Evolutionary conservation across 2,113 vertebrate species (phyloP).

Genomic region (Protomyctophum bolini): DNA sequence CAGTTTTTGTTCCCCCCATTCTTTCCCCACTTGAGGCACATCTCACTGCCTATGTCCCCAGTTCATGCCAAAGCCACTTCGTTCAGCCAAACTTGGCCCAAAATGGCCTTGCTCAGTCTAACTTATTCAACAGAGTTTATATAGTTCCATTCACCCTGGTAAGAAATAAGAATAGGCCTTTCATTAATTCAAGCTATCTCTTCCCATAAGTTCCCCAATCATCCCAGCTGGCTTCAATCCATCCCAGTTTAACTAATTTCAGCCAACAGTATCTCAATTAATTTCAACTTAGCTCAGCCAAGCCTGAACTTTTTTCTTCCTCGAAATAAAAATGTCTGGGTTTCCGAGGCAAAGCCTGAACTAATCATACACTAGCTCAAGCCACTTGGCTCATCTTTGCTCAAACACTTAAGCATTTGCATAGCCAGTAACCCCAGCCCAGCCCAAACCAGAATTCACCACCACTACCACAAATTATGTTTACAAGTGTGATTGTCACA

Average conservation of each 20-base stretch:
- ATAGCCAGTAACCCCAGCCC: conserved; percentile 8
- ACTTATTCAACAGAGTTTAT: background rate
- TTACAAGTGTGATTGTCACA: conserved; percentile 51
- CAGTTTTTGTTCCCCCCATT: too few species aligned
- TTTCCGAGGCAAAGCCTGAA: too few species aligned
- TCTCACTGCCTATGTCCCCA: background rate
- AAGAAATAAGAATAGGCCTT: background rate
- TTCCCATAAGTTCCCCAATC: background rate
- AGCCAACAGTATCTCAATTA: conserved; percentile 3
- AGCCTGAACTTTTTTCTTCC: too few species aligned
- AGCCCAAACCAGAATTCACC: conserved; percentile 36
- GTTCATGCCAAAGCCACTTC: conserved; percentile 35
- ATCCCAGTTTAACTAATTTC: background rate
- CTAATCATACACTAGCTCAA: too few species aligned
- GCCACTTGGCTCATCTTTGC: background rate
- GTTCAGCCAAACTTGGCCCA: conserved; percentile 28
- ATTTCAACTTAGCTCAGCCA: too few species aligned
- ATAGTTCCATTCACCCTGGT: too few species aligned
- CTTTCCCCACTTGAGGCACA: too few species aligned
- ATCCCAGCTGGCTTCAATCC: background rate
- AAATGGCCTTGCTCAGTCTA: conserved; percentile 28
- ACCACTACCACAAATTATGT: conserved; percentile 50
- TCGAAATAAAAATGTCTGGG: too few species aligned
- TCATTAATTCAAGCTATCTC: background rate
- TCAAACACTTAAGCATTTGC: background rate